phyloP scores from a whole-genome alignment of 2,888 invertebrate genomes.

The Pycnomerus fuliginosus region DNA sequence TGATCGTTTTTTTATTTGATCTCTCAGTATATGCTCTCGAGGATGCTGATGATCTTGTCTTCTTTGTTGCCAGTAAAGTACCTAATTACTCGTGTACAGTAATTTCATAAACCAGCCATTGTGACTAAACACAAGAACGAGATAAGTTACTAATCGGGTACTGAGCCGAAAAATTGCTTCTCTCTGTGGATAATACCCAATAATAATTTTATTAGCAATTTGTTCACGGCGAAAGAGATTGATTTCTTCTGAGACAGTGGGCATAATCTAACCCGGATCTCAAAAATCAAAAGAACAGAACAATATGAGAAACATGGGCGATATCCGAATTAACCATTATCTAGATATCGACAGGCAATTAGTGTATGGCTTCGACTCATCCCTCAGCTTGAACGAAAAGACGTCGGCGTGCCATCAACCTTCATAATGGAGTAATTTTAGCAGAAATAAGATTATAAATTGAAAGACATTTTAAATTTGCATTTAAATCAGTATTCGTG shows the following conservation, averaged over 20 bases:
- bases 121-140: too few species aligned
- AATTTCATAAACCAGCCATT: too few species aligned
- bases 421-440: constrained; percentile 52
- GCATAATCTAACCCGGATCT: too few species aligned
- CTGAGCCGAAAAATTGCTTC: too few species aligned
- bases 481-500: constrained; percentile 52
- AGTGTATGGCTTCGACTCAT: constrained; percentile 42
- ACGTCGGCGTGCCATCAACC: constrained; percentile 39
- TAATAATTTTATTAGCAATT: too few species aligned
- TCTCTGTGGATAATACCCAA: too few species aligned
- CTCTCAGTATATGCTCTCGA: too few species aligned
- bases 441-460: constrained; percentile 54
- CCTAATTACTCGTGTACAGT: too few species aligned
- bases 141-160: too few species aligned
- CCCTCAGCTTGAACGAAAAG: constrained; percentile 20
- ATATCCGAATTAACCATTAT: constrained; percentile 36
- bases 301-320: constrained; percentile 7
- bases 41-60: too few species aligned
- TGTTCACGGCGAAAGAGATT: constrained; percentile 14
- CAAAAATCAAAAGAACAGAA: constrained; percentile 1
- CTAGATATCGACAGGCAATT: constrained; percentile 33
- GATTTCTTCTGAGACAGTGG: constrained; percentile 13
- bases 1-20: too few species aligned
- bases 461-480: constrained; percentile 54
- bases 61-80: too few species aligned